A percentile compares a stretch with the other conserved stretches of the same genome.
phyloP scores from a whole-genome alignment of 2,797 vertebrate species.

The Schizopygopsis malacanthus region DNA sequence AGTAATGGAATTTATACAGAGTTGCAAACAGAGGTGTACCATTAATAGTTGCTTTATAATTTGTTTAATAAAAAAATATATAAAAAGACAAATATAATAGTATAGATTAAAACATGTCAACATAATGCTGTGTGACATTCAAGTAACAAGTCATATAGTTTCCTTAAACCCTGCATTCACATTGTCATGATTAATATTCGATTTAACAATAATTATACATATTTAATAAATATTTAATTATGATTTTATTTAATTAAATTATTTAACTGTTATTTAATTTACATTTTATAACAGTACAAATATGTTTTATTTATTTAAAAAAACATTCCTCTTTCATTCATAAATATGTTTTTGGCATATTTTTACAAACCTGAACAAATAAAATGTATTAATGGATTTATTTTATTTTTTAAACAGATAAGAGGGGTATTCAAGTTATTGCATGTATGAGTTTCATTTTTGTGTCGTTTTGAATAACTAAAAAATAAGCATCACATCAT shows the following conservation, averaged over 20 bases:
- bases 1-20: not conserved
- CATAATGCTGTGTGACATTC: not conserved
- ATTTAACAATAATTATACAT: not conserved
- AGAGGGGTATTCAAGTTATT: not conserved
- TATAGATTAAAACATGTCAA: not conserved
- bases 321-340: not conserved
- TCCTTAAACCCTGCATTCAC: not conserved
- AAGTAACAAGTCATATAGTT: not conserved
- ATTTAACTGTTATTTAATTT: not conserved
- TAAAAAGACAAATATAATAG: not conserved
- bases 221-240: not conserved
- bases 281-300: not conserved
- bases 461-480: not conserved
- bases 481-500: not conserved
- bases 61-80: not conserved
- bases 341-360: not conserved
- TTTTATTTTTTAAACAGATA: not conserved
- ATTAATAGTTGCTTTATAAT: not conserved
- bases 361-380: not conserved
- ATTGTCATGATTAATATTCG: not conserved
- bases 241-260: not conserved
- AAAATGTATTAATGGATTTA: not conserved
- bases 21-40: not conserved
- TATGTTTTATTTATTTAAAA: not conserved
- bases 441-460: not conserved